A percentile compares a stretch with the other conserved stretches of the same genome.
phyloP scores from a whole-genome alignment of 64 coral and sea anemone genomes.

The Stylophora pistillata region DNA sequence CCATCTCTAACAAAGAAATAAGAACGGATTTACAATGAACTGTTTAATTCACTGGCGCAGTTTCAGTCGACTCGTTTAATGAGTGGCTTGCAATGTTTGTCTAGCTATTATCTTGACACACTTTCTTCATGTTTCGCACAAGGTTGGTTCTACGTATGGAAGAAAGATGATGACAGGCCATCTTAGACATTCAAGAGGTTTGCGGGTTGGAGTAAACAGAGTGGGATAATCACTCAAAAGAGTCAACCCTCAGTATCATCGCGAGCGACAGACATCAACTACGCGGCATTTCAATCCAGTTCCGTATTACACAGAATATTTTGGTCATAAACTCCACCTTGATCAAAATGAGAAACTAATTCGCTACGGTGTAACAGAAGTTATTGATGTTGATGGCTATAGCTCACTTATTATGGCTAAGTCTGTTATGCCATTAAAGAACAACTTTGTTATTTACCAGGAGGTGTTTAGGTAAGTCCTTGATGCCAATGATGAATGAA shows the following conservation, averaged over 20 bases:
- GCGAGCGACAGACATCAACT: neutral
- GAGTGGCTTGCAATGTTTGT: neutral
- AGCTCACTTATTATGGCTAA: neutral
- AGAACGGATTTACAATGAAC: too few species aligned
- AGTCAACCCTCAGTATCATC: neutral
- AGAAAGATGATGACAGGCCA: too few species aligned
- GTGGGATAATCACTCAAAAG: too few species aligned
- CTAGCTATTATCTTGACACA: neutral
- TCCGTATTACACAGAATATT: neutral
- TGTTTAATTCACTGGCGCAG: too few species aligned
- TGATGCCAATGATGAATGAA: too few species aligned
- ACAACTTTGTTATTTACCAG: conserved; percentile 59
- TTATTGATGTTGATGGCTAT: conserved; percentile 38
- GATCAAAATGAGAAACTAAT: neutral
- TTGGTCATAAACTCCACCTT: neutral
- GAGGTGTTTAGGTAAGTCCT: too few species aligned
- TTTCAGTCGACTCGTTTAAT: neutral
- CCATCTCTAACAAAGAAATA: neutral
- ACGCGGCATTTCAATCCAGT: neutral
- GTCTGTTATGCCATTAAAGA: conserved; percentile 35
- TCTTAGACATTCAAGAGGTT: too few species aligned
- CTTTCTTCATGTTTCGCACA: neutral
- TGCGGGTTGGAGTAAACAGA: too few species aligned
- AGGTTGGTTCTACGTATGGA: too few species aligned
- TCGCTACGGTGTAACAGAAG: neutral